phyloP scores from a whole-genome alignment of 2,888 invertebrate species.

The Bombyx huttoni region DNA sequence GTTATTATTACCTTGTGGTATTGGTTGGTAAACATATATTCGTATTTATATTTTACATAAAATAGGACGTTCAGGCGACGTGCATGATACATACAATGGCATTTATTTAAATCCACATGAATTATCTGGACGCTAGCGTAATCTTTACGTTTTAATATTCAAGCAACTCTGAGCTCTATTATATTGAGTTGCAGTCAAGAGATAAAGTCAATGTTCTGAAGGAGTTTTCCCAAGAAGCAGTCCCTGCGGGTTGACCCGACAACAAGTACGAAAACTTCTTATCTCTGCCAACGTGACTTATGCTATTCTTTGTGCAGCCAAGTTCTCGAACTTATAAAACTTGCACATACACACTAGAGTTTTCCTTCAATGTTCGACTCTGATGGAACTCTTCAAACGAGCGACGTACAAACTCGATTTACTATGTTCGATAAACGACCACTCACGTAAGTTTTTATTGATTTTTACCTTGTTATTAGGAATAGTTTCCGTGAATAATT shows the following conservation, averaged over 20 bases:
- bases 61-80: no score
- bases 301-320: slow-evolving; percentile 1
- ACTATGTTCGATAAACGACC: background rate
- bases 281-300: slow-evolving; percentile 4
- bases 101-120: background rate
- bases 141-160: background rate
- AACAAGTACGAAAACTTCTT: slow-evolving; percentile 2
- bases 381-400: background rate
- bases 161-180: background rate
- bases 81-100: no score
- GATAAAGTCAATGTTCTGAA: background rate
- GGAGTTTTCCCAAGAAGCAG: background rate
- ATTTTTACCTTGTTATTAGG: background rate
- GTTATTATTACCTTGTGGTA: no score
- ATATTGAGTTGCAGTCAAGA: background rate
- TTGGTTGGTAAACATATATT: no score
- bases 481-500: background rate
- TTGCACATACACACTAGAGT: slow-evolving; percentile 1
- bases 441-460: background rate
- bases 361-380: background rate
- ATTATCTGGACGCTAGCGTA: background rate
- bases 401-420: background rate
- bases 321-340: slow-evolving; percentile 5
- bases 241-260: slow-evolving; percentile 1
- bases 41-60: no score